These are phyloP conservation scores for Drosophila mayri DNA, from an alignment of 1,140 invertebrate genomes.

Conservation along the genomic window DNA sequence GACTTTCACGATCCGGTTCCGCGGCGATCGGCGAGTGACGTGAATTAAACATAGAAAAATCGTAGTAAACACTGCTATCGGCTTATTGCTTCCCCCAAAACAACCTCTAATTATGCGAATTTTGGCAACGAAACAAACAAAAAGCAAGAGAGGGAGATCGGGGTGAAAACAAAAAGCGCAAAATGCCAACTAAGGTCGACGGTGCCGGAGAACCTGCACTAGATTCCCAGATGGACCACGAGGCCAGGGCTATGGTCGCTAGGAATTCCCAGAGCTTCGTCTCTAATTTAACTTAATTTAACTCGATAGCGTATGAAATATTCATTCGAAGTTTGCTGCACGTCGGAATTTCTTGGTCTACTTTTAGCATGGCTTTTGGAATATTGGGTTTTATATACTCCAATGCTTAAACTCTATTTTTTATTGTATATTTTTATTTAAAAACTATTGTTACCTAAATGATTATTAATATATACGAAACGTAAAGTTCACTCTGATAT, in stretches of 20 bases:
- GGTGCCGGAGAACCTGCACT: conserved; percentile 57
- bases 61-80: conserved; percentile 33
- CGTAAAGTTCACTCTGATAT: too few relatives aligned
- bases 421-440: background rate
- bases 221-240: conserved; percentile 36
- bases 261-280: conserved; percentile 64
- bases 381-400: conserved; percentile 22
- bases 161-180: conserved; percentile 20
- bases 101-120: conserved; percentile 61
- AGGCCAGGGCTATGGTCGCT: conserved; percentile 37
- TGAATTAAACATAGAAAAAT: conserved; percentile 62
- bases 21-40: conserved; percentile 58
- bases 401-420: background rate
- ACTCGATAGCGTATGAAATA: conserved; percentile 31
- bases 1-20: conserved; percentile 77
- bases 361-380: conserved; percentile 25
- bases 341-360: conserved; percentile 38
- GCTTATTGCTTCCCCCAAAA: conserved; percentile 36
- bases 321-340: conserved; percentile 36
- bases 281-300: conserved; percentile 52
- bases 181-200: conserved; percentile 47
- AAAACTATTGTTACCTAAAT: background rate
- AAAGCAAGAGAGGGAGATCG: conserved; percentile 17
- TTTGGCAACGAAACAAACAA: conserved; percentile 49
- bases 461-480: too few relatives aligned